Evolutionary conservation across 2,797 vertebrate species (phyloP).

Genomic region (Danio albolineatus): DNA sequence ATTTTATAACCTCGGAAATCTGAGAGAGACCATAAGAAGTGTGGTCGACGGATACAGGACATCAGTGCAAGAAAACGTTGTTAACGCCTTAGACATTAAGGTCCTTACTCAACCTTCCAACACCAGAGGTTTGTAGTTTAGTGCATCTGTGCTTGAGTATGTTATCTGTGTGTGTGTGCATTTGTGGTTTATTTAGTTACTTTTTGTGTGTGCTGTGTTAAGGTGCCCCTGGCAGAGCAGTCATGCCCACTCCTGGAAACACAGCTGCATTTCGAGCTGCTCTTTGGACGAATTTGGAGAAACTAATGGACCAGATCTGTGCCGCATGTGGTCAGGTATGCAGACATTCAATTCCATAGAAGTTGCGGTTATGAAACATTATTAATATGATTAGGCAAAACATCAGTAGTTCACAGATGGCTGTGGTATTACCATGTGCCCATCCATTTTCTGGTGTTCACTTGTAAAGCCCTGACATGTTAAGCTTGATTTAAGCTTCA

Average conservation of each 20-base stretch:
- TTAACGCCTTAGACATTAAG: constrained; percentile 90
- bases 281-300: constrained; percentile 98
- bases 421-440: neutral
- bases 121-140: constrained; percentile 77
- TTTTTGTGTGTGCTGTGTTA: constrained; percentile 1
- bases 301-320: constrained; percentile 96
- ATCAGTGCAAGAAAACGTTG: constrained; percentile 87
- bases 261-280: constrained; percentile 95
- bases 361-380: neutral
- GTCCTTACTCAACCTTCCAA: constrained; percentile 86
- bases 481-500: neutral
- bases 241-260: constrained; percentile 92
- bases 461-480: neutral
- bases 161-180: neutral
- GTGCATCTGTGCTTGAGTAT: neutral
- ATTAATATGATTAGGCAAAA: neutral
- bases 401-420: constrained; percentile 11
- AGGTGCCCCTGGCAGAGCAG: constrained; percentile 91
- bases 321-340: constrained; percentile 85
- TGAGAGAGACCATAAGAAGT: constrained; percentile 85
- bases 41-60: constrained; percentile 89
- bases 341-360: constrained; percentile 1
- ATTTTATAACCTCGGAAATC: constrained; percentile 92
- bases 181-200: neutral
- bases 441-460: neutral